Evolutionary conservation across 2,113 vertebrate species (phyloP), one percentile per base, ranked within the genome.

Genomic region (Rhegmatorhina hoffmannsi): DNA sequence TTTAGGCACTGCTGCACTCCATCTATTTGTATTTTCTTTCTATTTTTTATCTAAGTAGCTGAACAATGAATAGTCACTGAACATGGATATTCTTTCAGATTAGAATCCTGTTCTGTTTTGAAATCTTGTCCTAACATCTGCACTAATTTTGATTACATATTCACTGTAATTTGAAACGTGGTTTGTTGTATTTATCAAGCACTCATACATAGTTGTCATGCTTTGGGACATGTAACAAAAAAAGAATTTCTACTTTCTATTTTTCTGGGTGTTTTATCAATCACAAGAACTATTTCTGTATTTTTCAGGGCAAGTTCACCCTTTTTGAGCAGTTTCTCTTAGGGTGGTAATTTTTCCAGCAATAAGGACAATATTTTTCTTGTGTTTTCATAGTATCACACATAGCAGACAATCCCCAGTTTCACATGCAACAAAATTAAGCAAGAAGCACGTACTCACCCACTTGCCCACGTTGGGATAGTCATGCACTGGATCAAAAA

Each of bases 401-500:
- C 1, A 2, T 15, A 58, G 59, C n/a, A 56, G 36, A 55, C 31
- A 89, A 40, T 3, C 29, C 10, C 15, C 46, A 50, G 29, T 49
- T 72, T 56, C 58, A 92, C 11, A 38, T 6, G 52, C 29, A 62
- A 59, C 43, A 90, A 49, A 89, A 74, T 49, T 10, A 78, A 87
- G 29, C 34, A 83, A 72, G 44, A 50, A 47, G 10, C 21, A 28
- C 14, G 16, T 83, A 99, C 99, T 98, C 94, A 99, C 99, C 99
- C 99, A 99, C 94, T 99, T 99, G 49, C 98, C 98, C 90, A 98
- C 76, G 16, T 97, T 98, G 19, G 99, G 98, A 79, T 99, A 99
- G 97, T 99, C 98, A n/a, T 99, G 99, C 94, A 99, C 99, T 5
- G 99, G 99, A 95, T 99, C 99, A 86, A 98, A 99, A 50, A 99